Percentiles rank a stretch among this genome's conserved stretches.
Evolutionary conservation across 2,888 invertebrate genomes (phyloP).

Genomic region (Drosophila kambysellisi): DNA sequence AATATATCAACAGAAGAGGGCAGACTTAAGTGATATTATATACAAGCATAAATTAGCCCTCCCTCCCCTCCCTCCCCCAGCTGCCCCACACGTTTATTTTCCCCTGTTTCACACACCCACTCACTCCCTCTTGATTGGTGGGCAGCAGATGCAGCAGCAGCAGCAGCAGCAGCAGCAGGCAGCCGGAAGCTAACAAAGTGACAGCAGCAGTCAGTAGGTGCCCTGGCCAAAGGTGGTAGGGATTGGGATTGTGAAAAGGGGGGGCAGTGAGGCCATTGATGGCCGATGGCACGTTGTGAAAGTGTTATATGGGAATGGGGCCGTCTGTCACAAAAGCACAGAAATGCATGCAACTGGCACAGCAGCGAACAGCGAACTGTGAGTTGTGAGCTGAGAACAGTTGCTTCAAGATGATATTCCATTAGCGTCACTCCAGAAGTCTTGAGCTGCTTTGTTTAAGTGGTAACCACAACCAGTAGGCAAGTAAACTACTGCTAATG

Average conservation of each 20-base stretch:
- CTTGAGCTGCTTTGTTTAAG: slow-evolving; percentile 5
- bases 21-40: slow-evolving; percentile 76
- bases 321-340: slow-evolving; percentile 17
- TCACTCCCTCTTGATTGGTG: slow-evolving; percentile 79
- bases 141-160: slow-evolving; percentile 78
- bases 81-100: not conserved
- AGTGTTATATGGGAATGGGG: slow-evolving; percentile 62
- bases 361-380: not conserved
- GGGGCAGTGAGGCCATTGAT: slow-evolving; percentile 28
- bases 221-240: not conserved
- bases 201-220: slow-evolving; percentile 31
- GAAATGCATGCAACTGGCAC: slow-evolving; percentile 43
- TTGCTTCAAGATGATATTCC: slow-evolving; percentile 14
- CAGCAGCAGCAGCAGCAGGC: slow-evolving; percentile 30
- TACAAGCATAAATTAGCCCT: slow-evolving; percentile 61
- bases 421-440: slow-evolving; percentile 19
- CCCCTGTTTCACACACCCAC: slow-evolving; percentile 42
- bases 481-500: not conserved
- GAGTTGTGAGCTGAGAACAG: slow-evolving; percentile 23
- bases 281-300: slow-evolving; percentile 54
- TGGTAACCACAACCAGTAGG: not conserved
- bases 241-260: not conserved
- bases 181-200: slow-evolving; percentile 54
- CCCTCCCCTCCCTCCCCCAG: not conserved
- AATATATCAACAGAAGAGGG: slow-evolving; percentile 48